Evolutionary conservation across 2,888 invertebrate genomes (phyloP), one percentile per base, ranked within the genome.

Genomic region (Galerucella pusilla): DNA sequence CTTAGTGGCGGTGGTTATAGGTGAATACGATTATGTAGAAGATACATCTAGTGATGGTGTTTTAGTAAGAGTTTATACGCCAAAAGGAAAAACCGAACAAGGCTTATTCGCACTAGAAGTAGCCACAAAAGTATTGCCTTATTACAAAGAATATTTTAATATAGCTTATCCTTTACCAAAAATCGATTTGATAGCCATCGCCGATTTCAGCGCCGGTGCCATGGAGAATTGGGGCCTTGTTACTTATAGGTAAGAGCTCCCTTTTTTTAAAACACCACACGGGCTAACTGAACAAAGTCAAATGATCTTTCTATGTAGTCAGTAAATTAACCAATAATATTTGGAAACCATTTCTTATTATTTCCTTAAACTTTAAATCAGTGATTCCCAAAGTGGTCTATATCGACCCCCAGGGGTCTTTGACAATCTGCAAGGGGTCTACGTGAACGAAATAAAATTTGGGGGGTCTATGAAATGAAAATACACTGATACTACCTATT

Each of bases 201-300:
- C 97, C 3, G 98, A 98, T 86, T 98, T 98, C 86, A 94, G 96
- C 71, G 94, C 95, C 77, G 97, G 97, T 80, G 98, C 98, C 72
- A 98, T 98, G 98, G 98, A 98, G 88, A 99, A 99, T 88, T 99
- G 98, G 98, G 98, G 98, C 2, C 87, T 94, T 66, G 94, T 97
- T 46, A 97, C 96, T n/a, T 97, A 96, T 85, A 92, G 84, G 85
- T 84, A 73, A 77, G 80, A 78, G 4, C 45, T 20, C 0, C 2
- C 2, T 10, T 9, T 2, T 20, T 57, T 10, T 20, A n/a, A 7
- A 10, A 9, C 16, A 11, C 1, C 9, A 12, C 46, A 11, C 5
- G 2, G 1, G 2, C 11, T 7, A 7, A 46, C 28, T 2, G 4
- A 28, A 2, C 4, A 2, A 28, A 28, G 28, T 28, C 28, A 28